Conservation (phyloP, 2,113 vertebrate species). For the Cairina moschata region DNA sequence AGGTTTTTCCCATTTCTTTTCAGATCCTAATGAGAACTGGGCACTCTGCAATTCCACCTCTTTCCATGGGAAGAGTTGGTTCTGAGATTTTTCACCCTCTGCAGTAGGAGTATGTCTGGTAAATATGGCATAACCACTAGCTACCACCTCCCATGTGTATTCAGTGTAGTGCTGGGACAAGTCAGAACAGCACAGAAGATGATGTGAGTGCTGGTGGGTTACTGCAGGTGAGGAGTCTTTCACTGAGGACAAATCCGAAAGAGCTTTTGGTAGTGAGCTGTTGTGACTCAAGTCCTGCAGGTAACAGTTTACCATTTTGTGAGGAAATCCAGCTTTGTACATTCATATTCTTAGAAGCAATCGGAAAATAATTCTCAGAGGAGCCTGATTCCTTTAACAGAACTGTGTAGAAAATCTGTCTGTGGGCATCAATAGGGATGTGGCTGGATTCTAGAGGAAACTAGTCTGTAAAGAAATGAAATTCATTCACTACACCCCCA, state of each 20-base stretch:
- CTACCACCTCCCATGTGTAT: neutral
- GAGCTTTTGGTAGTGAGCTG: neutral
- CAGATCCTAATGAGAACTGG: neutral
- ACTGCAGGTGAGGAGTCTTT: neutral
- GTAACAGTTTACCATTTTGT: neutral
- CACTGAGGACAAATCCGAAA: neutral
- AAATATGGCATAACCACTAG: neutral
- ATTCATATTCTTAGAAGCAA: neutral
- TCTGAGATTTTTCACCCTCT: neutral
- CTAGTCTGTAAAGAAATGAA: neutral
- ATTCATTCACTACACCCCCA: neutral
- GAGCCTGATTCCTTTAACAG: neutral
- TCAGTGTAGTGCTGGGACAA: neutral
- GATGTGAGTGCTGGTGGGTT: neutral
- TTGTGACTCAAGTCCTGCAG: neutral
- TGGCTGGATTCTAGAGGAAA: neutral
- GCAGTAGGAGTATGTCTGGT: neutral
- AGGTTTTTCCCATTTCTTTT: constrained; percentile 34
- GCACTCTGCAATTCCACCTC: neutral
- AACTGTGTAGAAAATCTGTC: neutral
- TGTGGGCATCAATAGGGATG: neutral
- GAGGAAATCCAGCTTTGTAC: neutral
- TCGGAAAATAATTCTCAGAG: neutral
- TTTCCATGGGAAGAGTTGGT: neutral
- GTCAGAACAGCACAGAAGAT: neutral